Percentiles rank a stretch among this genome's conserved stretches.
Conservation (phyloP, 2,888 invertebrate species). For the Caenorhabditis auriculariae region DNA sequence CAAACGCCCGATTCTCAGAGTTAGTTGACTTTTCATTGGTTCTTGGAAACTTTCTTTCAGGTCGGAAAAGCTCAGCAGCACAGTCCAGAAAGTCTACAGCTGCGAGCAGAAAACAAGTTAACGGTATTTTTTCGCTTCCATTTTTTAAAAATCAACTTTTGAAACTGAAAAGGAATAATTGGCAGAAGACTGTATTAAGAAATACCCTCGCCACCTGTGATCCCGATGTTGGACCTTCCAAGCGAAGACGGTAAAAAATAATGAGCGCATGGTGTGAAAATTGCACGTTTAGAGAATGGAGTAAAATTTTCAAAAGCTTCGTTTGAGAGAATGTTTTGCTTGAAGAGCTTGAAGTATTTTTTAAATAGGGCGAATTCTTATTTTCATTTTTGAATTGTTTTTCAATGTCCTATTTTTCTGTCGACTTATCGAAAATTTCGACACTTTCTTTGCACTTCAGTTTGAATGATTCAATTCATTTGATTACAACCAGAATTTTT, state of each 20-base stretch:
- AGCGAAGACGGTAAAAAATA: conserved; percentile 15
- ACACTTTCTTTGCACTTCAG: not conserved
- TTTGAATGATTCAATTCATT: conserved; percentile 2
- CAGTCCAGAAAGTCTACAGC: conserved; percentile 11
- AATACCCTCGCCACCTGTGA: conserved; percentile 9
- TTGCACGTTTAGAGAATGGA: too few species aligned
- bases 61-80: conserved; percentile 15
- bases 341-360: too few species aligned
- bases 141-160: not conserved
- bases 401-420: not conserved
- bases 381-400: conserved; percentile 5
- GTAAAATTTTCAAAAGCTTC: too few species aligned
- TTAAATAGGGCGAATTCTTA: too few species aligned
- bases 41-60: conserved; percentile 8
- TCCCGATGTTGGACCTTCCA: conserved; percentile 21
- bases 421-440: too few species aligned
- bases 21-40: conserved; percentile 16
- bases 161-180: not conserved
- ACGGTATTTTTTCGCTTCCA: conserved; percentile 4
- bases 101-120: conserved; percentile 4
- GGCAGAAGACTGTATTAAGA: conserved; percentile 6
- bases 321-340: too few species aligned
- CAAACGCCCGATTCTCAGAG: conserved; percentile 30
- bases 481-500: too few species aligned
- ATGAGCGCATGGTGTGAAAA: too few species aligned